These are phyloP conservation scores for Drosophila varians DNA, from an alignment of 1,140 invertebrate genomes.

Conservation along the genomic window DNA sequence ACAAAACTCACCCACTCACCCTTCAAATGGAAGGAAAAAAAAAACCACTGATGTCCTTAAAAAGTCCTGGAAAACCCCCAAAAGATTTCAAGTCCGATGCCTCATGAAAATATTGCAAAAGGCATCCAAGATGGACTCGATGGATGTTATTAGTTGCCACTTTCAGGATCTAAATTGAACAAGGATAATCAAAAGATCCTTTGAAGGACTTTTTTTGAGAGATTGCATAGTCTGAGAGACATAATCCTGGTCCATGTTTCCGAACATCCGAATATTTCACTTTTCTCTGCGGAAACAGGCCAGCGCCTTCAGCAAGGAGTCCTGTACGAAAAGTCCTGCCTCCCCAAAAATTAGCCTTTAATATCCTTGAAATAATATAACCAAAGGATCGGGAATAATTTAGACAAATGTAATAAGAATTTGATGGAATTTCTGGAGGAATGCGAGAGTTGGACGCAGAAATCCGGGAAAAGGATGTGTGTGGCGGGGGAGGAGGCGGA, in stretches of 20 bases:
- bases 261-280: background rate
- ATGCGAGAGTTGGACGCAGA: background rate
- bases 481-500: background rate
- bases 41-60: too few species aligned
- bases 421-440: background rate
- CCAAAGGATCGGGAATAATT: background rate
- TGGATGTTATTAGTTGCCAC: conserved; percentile 2
- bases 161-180: too few species aligned
- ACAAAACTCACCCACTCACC: background rate
- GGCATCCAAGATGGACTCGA: background rate
- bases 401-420: background rate
- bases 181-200: background rate
- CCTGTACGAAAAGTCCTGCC: too few species aligned
- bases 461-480: background rate
- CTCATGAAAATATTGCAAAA: background rate
- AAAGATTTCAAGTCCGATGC: background rate
- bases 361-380: background rate
- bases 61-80: too few species aligned
- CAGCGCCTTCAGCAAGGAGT: conserved; percentile 2
- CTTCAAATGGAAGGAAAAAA: too few species aligned
- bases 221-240: background rate
- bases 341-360: too few species aligned
- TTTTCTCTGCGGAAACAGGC: conserved; percentile 11
- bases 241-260: background rate
- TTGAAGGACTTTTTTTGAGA: conserved; percentile 1